Conservation (phyloP, 1,140 invertebrate species). For the Drosophila yakuba region DNA sequence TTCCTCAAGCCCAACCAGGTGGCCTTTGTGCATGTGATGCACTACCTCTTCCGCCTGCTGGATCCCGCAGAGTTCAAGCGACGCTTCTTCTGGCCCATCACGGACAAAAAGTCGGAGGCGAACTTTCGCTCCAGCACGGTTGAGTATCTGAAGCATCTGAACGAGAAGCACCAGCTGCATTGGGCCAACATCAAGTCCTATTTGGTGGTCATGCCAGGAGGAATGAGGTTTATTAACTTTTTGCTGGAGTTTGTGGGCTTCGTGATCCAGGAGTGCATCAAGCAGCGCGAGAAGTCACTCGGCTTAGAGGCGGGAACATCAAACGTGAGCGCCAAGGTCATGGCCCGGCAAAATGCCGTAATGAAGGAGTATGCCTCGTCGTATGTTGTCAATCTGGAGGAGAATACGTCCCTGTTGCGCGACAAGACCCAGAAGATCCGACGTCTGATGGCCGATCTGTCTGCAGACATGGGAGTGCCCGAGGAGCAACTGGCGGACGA, state of each 20-base stretch:
- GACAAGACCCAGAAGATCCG: conserved; percentile 31
- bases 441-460: conserved; percentile 21
- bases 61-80: conserved; percentile 85
- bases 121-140: conserved; percentile 83
- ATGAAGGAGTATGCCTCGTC: conserved; percentile 67
- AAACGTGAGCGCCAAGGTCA: conserved; percentile 34
- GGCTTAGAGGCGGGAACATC: conserved; percentile 6
- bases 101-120: conserved; percentile 85
- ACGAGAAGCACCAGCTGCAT: conserved; percentile 75
- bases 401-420: conserved; percentile 16
- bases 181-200: conserved; percentile 76
- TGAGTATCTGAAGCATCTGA: conserved; percentile 75
- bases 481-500: conserved; percentile 35
- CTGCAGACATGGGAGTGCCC: conserved; percentile 30
- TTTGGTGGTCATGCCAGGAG: conserved; percentile 82
- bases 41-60: conserved; percentile 85
- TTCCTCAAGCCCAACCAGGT: conserved; percentile 86
- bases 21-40: conserved; percentile 85
- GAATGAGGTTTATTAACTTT: conserved; percentile 79
- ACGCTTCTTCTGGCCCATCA: conserved; percentile 85
- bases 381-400: conserved; percentile 55
- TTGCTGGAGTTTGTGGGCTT: conserved; percentile 72
- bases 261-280: conserved; percentile 63
- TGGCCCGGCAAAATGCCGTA: conserved; percentile 50
- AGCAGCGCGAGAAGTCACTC: conserved; percentile 64